phyloP scores from a whole-genome alignment of 2,797 vertebrate genomes.

The Hephaestus fuliginosus region DNA sequence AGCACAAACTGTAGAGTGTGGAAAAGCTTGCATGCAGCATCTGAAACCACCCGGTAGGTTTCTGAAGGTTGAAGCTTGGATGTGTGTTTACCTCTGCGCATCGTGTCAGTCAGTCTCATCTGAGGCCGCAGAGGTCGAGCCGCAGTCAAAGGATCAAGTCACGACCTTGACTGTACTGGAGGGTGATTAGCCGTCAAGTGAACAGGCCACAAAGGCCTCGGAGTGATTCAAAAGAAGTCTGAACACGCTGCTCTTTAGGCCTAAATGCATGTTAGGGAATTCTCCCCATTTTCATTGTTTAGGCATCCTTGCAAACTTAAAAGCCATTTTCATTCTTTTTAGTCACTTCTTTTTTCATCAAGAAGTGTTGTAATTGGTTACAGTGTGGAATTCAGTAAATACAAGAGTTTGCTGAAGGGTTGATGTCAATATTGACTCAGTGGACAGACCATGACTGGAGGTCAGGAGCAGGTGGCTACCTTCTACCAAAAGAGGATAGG shows the following conservation, averaged over 20 bases:
- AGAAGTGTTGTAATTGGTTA: neutral
- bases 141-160: neutral
- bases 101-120: conserved; percentile 6
- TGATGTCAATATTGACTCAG: neutral
- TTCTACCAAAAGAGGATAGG: neutral
- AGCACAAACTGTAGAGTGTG: conserved; percentile 18
- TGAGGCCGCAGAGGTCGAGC: conserved; percentile 13
- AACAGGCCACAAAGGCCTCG: neutral
- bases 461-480: no score
- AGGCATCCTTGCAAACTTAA: no score
- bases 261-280: no score
- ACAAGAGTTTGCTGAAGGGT: neutral
- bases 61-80: conserved; percentile 7
- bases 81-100: conserved; percentile 9
- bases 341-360: no score
- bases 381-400: neutral
- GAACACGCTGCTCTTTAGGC: no score
- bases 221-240: neutral
- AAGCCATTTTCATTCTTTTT: neutral
- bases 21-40: conserved; percentile 5
- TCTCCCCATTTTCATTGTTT: no score
- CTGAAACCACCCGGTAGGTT: conserved; percentile 16
- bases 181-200: conserved; percentile 18
- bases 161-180: neutral
- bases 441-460: neutral